These are phyloP conservation scores for Drosophila ambigua DNA, from an alignment of 1,140 invertebrate genomes.

Conservation along the genomic window DNA sequence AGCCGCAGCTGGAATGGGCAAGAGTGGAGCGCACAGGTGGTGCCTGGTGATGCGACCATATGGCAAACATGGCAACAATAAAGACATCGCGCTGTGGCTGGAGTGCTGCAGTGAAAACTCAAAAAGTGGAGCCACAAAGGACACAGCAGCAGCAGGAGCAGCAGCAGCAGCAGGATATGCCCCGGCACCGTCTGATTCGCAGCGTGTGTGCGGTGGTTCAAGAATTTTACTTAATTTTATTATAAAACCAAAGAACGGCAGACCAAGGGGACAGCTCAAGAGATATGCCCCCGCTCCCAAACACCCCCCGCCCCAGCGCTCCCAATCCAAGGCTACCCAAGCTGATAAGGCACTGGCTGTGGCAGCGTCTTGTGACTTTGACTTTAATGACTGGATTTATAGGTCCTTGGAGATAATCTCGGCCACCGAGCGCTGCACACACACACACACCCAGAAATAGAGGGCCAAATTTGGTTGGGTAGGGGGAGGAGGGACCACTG, in stretches of 20 bases:
- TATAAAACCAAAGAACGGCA: conserved; percentile 55
- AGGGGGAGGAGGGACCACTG: conserved; percentile 34
- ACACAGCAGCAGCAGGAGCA: not conserved
- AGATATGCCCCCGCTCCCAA: not conserved
- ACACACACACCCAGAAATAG: conserved; percentile 24
- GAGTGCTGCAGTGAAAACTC: not conserved
- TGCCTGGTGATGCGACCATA: conserved; percentile 18
- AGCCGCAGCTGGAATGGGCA: not conserved
- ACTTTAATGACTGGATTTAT: conserved; percentile 84
- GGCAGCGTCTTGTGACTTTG: conserved; percentile 83
- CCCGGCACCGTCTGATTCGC: not conserved
- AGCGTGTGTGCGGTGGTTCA: conserved; percentile 10
- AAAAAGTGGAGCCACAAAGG: conserved; percentile 31
- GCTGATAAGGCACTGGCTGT: conserved; percentile 59
- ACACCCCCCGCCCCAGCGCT: conserved; percentile 7
- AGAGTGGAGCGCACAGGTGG: not conserved
- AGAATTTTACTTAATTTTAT: conserved; percentile 74
- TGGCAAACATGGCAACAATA: conserved; percentile 11
- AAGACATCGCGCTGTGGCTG: conserved; percentile 8
- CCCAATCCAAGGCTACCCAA: conserved; percentile 8
- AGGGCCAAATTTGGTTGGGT: conserved; percentile 6
- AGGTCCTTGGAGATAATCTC: conserved; percentile 84
- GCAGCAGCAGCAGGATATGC: no score
- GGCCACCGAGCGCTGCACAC: conserved; percentile 48
- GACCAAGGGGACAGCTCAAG: not conserved